A percentile compares a stretch with the other conserved stretches of the same genome.
These are phyloP conservation scores for Ormyrus pomaceus DNA, from an alignment of 2,888 invertebrate genomes.

Conservation along the genomic window DNA sequence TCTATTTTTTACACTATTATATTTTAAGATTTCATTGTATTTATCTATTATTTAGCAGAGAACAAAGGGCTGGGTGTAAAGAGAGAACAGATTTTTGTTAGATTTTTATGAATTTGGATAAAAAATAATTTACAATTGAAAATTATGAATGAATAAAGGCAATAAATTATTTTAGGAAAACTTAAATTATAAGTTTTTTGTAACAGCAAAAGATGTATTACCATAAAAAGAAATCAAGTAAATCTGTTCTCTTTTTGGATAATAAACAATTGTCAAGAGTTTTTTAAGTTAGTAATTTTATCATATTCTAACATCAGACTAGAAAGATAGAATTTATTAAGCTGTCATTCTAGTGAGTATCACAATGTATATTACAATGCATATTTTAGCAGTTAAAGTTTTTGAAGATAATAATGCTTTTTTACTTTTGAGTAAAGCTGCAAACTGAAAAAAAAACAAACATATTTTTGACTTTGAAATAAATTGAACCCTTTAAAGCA, in stretches of 20 bases:
- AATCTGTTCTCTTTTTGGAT: constrained; percentile 14
- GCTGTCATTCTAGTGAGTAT: constrained; percentile 10
- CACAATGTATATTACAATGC: constrained; percentile 1
- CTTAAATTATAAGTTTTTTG: too few relatives aligned
- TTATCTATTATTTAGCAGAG: constrained; percentile 33
- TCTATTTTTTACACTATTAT: constrained; percentile 8
- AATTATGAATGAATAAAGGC: too few relatives aligned
- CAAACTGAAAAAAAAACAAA: too few relatives aligned
- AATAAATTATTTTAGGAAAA: too few relatives aligned
- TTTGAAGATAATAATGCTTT: not conserved
- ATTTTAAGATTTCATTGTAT: constrained; percentile 9
- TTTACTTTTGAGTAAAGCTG: too few relatives aligned
- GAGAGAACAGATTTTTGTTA: constrained; percentile 8
- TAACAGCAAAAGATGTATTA: too few relatives aligned
- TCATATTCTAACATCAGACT: constrained; percentile 12
- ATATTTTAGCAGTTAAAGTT: not conserved
- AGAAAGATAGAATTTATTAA: constrained; percentile 9
- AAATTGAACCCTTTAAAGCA: too few relatives aligned
- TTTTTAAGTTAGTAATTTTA: constrained; percentile 17
- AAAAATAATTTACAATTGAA: too few relatives aligned
- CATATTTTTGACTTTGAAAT: too few relatives aligned
- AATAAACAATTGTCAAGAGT: not conserved
- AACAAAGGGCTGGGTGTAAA: constrained; percentile 22
- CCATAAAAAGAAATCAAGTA: too few relatives aligned
- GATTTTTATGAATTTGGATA: not conserved